Evolutionary conservation across 92 coral and sea anemone genomes (phyloP).

Genomic region (Zoanthus gigantus): DNA sequence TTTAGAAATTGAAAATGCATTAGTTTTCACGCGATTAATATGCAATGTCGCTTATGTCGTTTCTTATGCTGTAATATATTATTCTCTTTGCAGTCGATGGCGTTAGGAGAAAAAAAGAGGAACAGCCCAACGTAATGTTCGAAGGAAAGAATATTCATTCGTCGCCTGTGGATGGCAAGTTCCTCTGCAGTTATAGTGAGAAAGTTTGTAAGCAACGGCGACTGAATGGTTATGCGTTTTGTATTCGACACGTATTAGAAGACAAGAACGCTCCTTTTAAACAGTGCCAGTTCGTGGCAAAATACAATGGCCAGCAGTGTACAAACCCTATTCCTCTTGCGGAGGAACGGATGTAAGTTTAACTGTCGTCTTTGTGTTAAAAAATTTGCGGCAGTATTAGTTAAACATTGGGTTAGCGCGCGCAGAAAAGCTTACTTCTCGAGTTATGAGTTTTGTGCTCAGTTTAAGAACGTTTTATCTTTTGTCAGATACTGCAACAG

Average conservation of each 20-base stretch:
- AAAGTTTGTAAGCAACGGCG: slow-evolving; percentile 99
- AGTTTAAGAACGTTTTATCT: slow-evolving; percentile 21
- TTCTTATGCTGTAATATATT: slow-evolving; percentile 71
- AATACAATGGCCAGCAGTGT: slow-evolving; percentile 99
- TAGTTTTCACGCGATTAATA: slow-evolving; percentile 72
- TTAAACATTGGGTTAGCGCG: not conserved
- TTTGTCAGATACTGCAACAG: slow-evolving; percentile 95
- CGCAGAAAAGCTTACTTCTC: slow-evolving; percentile 32
- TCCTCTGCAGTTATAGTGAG: slow-evolving; percentile 98
- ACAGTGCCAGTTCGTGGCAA: slow-evolving; percentile 99
- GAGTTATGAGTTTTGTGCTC: slow-evolving; percentile 22
- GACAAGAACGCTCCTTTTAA: slow-evolving; percentile 99
- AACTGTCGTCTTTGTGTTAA: slow-evolving; percentile 30
- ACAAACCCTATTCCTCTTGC: slow-evolving; percentile 96
- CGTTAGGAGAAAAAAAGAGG: slow-evolving; percentile 85
- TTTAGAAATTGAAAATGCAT: slow-evolving; percentile 73
- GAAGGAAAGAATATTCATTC: slow-evolving; percentile 99
- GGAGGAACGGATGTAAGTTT: slow-evolving; percentile 98
- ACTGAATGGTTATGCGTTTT: slow-evolving; percentile 98
- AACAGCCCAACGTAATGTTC: slow-evolving; percentile 83
- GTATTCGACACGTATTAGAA: slow-evolving; percentile 99
- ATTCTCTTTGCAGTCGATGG: slow-evolving; percentile 86
- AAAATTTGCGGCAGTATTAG: not conserved
- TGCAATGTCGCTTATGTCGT: slow-evolving; percentile 79
- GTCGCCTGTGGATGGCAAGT: slow-evolving; percentile 98